These are phyloP conservation scores for Zaprionus taronus DNA, from an alignment of 1,140 invertebrate genomes.

Conservation along the genomic window DNA sequence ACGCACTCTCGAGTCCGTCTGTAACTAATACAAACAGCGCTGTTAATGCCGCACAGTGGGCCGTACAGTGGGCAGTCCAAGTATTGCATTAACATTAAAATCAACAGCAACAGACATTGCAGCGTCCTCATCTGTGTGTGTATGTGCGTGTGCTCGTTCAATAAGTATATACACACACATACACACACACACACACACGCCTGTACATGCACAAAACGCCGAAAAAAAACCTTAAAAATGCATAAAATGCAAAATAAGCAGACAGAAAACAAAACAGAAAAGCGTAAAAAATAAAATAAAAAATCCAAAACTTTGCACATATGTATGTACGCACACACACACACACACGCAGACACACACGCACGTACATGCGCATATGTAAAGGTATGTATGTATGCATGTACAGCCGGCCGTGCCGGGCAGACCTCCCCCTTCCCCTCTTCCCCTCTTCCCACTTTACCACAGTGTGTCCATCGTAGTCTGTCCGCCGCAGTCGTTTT, in stretches of 20 bases:
- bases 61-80: neutral
- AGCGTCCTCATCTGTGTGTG: conserved; percentile 6
- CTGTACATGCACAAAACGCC: conserved; percentile 33
- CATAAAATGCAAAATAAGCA: conserved; percentile 39
- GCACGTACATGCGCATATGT: conserved; percentile 7
- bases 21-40: conserved; percentile 10
- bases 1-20: neutral
- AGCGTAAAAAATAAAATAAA: conserved; percentile 51
- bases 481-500: neutral
- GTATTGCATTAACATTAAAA: conserved; percentile 29
- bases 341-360: conserved; percentile 24
- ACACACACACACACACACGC: neutral
- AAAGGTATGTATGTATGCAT: neutral
- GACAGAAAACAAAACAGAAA: conserved; percentile 37
- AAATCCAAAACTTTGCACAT: conserved; percentile 65
- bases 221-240: conserved; percentile 50
- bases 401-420: conserved; percentile 1
- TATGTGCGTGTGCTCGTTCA: conserved; percentile 42
- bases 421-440: neutral
- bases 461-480: neutral
- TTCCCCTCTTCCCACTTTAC: neutral
- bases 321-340: conserved; percentile 8
- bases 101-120: conserved; percentile 9
- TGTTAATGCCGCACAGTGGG: neutral
- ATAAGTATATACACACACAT: conserved; percentile 37